A percentile compares a stretch with the other conserved stretches of the same genome.
These are phyloP conservation scores for Meghimatium bilineatum DNA, from an alignment of 2,888 invertebrate genomes.

Conservation along the genomic window DNA sequence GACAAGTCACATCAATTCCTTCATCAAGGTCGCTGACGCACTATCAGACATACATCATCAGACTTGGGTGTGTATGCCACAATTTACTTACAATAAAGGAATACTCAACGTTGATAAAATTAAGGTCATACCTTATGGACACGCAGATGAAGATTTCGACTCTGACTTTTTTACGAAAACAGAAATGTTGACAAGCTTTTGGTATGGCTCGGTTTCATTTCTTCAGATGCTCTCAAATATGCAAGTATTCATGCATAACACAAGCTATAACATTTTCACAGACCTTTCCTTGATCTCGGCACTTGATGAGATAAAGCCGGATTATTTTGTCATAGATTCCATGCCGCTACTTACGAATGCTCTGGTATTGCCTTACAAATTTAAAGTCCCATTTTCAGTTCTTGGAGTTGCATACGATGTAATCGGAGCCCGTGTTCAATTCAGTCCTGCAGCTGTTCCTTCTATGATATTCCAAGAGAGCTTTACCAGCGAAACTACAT, in stretches of 20 bases:
- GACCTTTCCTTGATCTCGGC: neutral
- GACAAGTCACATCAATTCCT: slow-evolving; percentile 33
- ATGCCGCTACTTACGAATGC: neutral
- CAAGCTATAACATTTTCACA: neutral
- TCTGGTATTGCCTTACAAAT: slow-evolving; percentile 22
- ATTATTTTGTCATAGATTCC: slow-evolving; percentile 43
- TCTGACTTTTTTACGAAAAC: neutral
- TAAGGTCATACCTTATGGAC: slow-evolving; percentile 13
- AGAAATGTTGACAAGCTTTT: neutral
- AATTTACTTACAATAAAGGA: neutral
- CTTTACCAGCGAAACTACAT: slow-evolving; percentile 10
- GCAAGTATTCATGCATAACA: neutral
- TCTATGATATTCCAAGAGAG: slow-evolving; percentile 5
- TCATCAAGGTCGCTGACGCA: slow-evolving; percentile 33
- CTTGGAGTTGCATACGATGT: slow-evolving; percentile 30
- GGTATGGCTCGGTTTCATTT: neutral
- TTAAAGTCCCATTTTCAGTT: slow-evolving; percentile 39
- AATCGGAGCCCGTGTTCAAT: slow-evolving; percentile 27
- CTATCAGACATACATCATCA: slow-evolving; percentile 40
- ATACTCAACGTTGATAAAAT: neutral
- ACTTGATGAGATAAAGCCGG: slow-evolving; percentile 27
- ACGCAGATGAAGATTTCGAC: slow-evolving; percentile 23
- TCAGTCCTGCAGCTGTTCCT: slow-evolving; percentile 30
- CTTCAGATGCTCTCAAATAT: neutral
- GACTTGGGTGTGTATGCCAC: slow-evolving; percentile 28